phyloP scores from a whole-genome alignment of 2,797 vertebrate genomes.

The Schizopygopsis malacanthus region DNA sequence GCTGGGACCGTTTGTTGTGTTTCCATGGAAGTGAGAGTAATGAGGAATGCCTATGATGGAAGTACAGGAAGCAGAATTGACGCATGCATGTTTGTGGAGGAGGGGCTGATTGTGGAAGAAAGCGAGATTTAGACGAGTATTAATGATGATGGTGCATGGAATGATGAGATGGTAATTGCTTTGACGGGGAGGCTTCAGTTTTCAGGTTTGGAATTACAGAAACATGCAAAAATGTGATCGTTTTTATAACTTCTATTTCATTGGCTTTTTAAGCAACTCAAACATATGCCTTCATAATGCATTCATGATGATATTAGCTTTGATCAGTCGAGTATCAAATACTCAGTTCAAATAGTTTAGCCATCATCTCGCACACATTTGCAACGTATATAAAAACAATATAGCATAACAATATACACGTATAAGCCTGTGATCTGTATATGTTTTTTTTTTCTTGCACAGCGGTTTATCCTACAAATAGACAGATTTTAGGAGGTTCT shows the following conservation, averaged over 20 bases:
- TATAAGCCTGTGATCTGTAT: constrained; percentile 47
- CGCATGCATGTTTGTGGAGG: neutral
- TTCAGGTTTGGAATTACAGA: constrained; percentile 59
- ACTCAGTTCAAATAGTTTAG: constrained; percentile 20
- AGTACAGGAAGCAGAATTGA: constrained; percentile 22
- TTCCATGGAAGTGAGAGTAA: constrained; percentile 31
- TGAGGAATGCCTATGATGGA: constrained; percentile 11
- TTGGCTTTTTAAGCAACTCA: constrained; percentile 61
- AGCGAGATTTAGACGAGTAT: constrained; percentile 30
- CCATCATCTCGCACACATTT: constrained; percentile 43
- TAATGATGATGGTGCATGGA: constrained; percentile 36
- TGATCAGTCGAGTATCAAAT: neutral
- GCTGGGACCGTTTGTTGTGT: constrained; percentile 27
- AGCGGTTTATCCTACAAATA: constrained; percentile 14
- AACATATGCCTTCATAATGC: neutral
- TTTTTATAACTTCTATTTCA: constrained; percentile 63
- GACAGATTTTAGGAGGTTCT: constrained; percentile 23
- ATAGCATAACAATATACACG: constrained; percentile 56
- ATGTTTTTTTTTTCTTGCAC: constrained; percentile 47
- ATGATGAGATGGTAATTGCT: neutral
- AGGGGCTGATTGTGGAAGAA: constrained; percentile 19
- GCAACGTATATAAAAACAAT: constrained; percentile 63
- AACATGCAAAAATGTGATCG: constrained; percentile 44
- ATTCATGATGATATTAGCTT: neutral
- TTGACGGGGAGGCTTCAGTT: constrained; percentile 47